phyloP scores from a whole-genome alignment of 2,888 invertebrate species.

The Ichneumoninae sp. region DNA sequence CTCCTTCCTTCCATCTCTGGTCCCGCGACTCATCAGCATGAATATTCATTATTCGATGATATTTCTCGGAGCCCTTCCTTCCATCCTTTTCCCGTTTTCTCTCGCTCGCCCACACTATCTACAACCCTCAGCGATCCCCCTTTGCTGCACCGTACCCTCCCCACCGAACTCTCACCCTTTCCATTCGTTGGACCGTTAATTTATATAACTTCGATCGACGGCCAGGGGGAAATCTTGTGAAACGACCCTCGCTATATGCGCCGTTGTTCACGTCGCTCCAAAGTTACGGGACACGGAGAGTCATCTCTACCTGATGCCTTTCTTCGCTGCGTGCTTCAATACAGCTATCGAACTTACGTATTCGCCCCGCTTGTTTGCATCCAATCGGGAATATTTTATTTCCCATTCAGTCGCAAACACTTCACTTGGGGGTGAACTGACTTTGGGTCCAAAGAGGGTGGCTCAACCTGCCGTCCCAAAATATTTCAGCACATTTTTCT shows the following conservation, averaged over 20 bases:
- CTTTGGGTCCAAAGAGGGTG: constrained; percentile 23
- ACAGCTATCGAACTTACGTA: constrained; percentile 42
- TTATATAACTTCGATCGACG: constrained; percentile 81
- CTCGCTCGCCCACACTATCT: constrained; percentile 48
- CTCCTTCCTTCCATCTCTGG: constrained; percentile 79
- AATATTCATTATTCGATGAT: constrained; percentile 84
- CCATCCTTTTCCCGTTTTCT: constrained; percentile 50
- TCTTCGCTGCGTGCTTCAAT: constrained; percentile 31
- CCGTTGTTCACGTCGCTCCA: constrained; percentile 29
- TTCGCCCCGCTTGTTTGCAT: constrained; percentile 46
- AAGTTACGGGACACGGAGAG: constrained; percentile 43
- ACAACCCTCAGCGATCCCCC: constrained; percentile 34
- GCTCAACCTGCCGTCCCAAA: not conserved
- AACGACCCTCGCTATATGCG: constrained; percentile 54
- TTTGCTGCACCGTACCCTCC: constrained; percentile 38
- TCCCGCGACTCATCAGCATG: constrained; percentile 83
- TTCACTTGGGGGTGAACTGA: constrained; percentile 27
- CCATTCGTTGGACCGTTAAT: constrained; percentile 80
- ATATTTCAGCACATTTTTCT: not conserved
- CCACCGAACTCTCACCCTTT: constrained; percentile 61
- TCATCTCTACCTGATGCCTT: constrained; percentile 53
- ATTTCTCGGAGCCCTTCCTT: constrained; percentile 78
- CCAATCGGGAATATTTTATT: constrained; percentile 45
- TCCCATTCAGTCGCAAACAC: constrained; percentile 14
- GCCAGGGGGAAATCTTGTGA: constrained; percentile 56